phyloP scores from a whole-genome alignment of 2,113 vertebrate species.

The Boleophthalmus pectinirostris region DNA sequence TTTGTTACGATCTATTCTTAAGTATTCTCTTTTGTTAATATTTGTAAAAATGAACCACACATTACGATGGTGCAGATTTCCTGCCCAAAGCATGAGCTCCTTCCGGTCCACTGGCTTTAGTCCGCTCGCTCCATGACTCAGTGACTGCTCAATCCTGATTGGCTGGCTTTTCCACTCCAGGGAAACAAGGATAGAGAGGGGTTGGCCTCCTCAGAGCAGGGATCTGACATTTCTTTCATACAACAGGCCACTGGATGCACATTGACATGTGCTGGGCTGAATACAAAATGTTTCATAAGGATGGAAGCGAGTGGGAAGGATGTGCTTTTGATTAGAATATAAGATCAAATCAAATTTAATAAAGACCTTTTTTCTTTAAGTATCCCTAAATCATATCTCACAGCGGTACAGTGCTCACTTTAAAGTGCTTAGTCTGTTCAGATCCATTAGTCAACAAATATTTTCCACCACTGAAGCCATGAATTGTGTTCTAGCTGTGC shows the following conservation, averaged over 20 bases:
- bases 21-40: slow-evolving; percentile 14
- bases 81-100: slow-evolving; percentile 48
- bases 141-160: slow-evolving; percentile 55
- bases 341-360: background rate
- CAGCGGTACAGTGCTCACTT: background rate
- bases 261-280: slow-evolving; percentile 13
- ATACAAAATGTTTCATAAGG: slow-evolving; percentile 15
- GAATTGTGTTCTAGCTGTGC: background rate
- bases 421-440: slow-evolving; percentile 32
- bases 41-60: slow-evolving; percentile 20
- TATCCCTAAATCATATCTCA: background rate
- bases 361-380: background rate
- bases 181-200: slow-evolving; percentile 40
- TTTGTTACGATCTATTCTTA: background rate
- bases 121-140: slow-evolving; percentile 59
- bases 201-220: slow-evolving; percentile 46
- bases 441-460: slow-evolving; percentile 32
- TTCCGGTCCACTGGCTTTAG: slow-evolving; percentile 55
- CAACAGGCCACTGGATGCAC: slow-evolving; percentile 37
- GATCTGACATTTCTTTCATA: slow-evolving; percentile 53
- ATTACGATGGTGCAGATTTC: slow-evolving; percentile 23
- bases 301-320: background rate
- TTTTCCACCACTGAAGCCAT: slow-evolving; percentile 31
- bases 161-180: slow-evolving; percentile 51
- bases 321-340: background rate